A percentile compares a stretch with the other conserved stretches of the same genome.
These are phyloP conservation scores for Arvicanthis niloticus DNA, from an alignment of 2,113 vertebrate species.

Conservation along the genomic window DNA sequence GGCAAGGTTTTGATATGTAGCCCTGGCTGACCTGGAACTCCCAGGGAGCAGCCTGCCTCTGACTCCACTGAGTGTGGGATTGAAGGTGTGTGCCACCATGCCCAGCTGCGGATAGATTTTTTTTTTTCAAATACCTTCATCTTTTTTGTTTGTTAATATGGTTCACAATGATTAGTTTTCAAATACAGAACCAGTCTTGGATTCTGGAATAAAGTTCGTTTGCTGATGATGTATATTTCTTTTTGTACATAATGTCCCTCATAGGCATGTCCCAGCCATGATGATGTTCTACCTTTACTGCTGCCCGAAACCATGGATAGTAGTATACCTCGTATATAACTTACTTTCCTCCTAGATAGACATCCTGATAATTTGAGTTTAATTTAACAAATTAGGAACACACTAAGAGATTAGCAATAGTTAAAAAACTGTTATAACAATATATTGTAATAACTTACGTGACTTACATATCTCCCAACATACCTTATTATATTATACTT, in stretches of 20 bases:
- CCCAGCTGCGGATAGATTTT: not conserved
- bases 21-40: not conserved
- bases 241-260: not conserved
- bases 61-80: not conserved
- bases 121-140: not conserved
- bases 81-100: not conserved
- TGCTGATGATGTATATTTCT: not conserved
- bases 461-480: not conserved
- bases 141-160: not conserved
- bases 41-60: not conserved
- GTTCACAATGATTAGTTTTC: not conserved
- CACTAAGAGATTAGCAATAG: not conserved
- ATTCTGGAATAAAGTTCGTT: not conserved
- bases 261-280: not conserved
- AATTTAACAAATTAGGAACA: not conserved
- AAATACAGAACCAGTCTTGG: not conserved
- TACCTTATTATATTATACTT: not conserved
- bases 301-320: not conserved
- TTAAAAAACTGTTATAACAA: not conserved
- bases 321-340: no score
- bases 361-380: not conserved
- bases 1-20: not conserved
- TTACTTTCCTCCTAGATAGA: not conserved
- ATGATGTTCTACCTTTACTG: not conserved
- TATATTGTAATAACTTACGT: not conserved